Evolutionary conservation across 2,888 invertebrate genomes (phyloP).

Genomic region (Anagyrus pseudococci): DNA sequence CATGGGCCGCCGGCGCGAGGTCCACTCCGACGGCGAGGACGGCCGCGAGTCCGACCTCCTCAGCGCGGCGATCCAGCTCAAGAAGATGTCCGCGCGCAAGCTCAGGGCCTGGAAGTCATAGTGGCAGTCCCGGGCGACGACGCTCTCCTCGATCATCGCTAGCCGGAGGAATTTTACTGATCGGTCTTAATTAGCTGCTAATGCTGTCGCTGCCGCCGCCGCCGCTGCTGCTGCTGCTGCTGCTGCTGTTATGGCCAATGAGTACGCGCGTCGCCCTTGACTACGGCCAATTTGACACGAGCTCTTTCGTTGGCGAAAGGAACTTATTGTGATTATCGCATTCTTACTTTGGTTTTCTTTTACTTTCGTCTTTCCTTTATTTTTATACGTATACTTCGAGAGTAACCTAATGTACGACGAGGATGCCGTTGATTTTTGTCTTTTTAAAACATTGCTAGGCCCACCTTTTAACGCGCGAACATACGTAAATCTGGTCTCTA

Average conservation of each 20-base stretch:
- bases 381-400: no score
- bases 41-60: constrained; percentile 73
- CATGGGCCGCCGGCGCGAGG: constrained; percentile 56
- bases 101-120: constrained; percentile 83
- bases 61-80: constrained; percentile 77
- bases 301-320: no score
- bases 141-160: constrained; percentile 53
- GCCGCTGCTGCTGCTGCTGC: no score
- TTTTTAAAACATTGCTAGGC: no score
- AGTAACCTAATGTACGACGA: no score
- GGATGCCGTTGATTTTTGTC: no score
- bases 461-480: no score
- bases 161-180: constrained; percentile 44
- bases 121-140: constrained; percentile 59
- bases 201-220: neutral
- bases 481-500: no score
- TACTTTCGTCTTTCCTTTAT: no score
- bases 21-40: constrained; percentile 60
- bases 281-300: no score
- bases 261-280: constrained; percentile 29
- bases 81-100: constrained; percentile 80
- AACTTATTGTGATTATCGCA: no score
- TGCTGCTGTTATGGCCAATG: neutral
- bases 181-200: constrained; percentile 13
- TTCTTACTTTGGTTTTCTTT: no score